A percentile compares a stretch with the other conserved stretches of the same genome.
Conservation (phyloP, 2,888 invertebrate species). For the Didymodactylos carnosus region DNA sequence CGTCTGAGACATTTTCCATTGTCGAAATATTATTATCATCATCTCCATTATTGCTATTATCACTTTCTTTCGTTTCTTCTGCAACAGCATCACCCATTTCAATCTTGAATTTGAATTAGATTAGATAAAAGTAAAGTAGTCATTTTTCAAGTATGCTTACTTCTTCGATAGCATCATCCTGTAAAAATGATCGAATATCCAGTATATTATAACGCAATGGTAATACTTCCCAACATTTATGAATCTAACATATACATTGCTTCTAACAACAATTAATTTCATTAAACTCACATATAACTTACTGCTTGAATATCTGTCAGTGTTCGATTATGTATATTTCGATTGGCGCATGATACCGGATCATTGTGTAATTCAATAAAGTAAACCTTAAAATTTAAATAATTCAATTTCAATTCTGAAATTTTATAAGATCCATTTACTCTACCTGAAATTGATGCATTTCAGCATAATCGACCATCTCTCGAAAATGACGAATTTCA, state of each 20-base stretch:
- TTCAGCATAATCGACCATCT: constrained; percentile 67
- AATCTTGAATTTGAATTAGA: neutral
- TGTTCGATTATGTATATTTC: constrained; percentile 62
- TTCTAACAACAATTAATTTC: neutral
- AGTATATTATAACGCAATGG: neutral
- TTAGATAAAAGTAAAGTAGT: neutral
- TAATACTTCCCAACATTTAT: constrained; percentile 47
- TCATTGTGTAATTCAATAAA: constrained; percentile 69
- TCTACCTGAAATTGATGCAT: constrained; percentile 56
- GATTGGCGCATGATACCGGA: constrained; percentile 51
- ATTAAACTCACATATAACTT: neutral
- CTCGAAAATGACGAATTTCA: constrained; percentile 54
- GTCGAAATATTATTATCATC: no score
- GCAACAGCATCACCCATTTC: neutral
- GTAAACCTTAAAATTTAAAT: constrained; percentile 56
- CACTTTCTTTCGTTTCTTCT: neutral
- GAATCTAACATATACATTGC: constrained; percentile 31
- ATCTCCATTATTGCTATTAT: neutral
- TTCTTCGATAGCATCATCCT: neutral
- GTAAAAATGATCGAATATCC: constrained; percentile 2
- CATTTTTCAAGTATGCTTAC: no score
- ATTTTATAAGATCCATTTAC: constrained; percentile 36
- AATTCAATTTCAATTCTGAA: neutral
- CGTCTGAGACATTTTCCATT: no score
- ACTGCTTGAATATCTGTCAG: constrained; percentile 54